Conservation (phyloP, 2,113 vertebrate species). For the Mirza zaza region DNA sequence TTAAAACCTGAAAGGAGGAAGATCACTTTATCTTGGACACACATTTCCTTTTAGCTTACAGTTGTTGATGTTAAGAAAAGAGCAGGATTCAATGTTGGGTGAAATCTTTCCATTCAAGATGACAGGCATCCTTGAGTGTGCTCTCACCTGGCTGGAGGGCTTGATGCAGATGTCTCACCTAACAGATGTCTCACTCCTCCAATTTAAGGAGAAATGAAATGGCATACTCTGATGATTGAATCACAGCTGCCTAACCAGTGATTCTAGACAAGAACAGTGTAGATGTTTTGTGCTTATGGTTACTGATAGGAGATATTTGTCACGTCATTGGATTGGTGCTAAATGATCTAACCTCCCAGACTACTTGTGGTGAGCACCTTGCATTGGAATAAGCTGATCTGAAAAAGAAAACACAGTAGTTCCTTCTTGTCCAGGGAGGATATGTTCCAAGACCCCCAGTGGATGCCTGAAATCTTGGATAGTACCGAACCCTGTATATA, state of each 20-base stretch:
- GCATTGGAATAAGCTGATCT: background rate
- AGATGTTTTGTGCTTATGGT: background rate
- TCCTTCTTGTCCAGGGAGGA: background rate
- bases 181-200: background rate
- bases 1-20: constrained; percentile 31
- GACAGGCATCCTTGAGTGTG: background rate
- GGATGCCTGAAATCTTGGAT: too few species aligned
- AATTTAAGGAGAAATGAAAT: background rate
- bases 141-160: background rate
- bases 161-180: background rate
- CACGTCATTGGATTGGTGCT: background rate
- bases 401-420: background rate
- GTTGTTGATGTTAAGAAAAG: background rate
- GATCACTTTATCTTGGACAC: background rate
- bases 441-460: background rate
- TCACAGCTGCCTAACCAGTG: background rate
- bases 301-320: background rate
- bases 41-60: background rate
- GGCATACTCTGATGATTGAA: background rate
- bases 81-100: background rate
- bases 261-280: background rate
- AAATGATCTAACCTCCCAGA: background rate
- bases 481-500: too few species aligned
- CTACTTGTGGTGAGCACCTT: background rate
- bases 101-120: background rate